Evolutionary conservation across 2,797 vertebrate species (phyloP).

Genomic region (Momotus momota): DNA sequence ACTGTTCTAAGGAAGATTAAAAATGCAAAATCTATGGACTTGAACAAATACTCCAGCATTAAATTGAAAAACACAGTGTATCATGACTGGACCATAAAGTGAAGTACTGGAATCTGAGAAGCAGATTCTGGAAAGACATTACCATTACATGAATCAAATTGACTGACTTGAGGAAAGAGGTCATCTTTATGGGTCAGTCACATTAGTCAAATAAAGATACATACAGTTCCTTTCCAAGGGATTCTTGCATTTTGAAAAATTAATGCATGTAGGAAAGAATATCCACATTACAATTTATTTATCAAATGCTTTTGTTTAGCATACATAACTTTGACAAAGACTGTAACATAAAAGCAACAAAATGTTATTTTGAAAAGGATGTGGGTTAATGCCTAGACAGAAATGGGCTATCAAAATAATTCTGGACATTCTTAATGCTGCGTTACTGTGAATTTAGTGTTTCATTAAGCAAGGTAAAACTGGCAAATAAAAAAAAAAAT

Average conservation of each 20-base stretch:
- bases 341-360: neutral
- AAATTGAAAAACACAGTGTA: constrained; percentile 75
- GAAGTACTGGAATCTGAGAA: constrained; percentile 27
- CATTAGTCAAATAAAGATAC: neutral
- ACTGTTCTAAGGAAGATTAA: constrained; percentile 84
- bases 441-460: neutral
- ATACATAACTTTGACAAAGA: neutral
- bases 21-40: constrained; percentile 79
- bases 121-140: neutral
- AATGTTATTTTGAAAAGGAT: neutral
- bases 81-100: constrained; percentile 66
- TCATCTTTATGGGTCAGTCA: neutral
- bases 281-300: neutral
- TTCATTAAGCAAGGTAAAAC: neutral
- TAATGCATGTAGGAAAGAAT: neutral
- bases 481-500: neutral
- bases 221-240: neutral
- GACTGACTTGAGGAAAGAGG: neutral
- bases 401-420: neutral
- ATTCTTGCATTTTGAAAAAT: neutral
- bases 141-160: neutral
- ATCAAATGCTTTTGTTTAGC: neutral
- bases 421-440: neutral
- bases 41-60: constrained; percentile 79
- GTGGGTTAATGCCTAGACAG: neutral